Evolutionary conservation across 2,113 vertebrate genomes (phyloP).

Genomic region (Tichodroma muraria): DNA sequence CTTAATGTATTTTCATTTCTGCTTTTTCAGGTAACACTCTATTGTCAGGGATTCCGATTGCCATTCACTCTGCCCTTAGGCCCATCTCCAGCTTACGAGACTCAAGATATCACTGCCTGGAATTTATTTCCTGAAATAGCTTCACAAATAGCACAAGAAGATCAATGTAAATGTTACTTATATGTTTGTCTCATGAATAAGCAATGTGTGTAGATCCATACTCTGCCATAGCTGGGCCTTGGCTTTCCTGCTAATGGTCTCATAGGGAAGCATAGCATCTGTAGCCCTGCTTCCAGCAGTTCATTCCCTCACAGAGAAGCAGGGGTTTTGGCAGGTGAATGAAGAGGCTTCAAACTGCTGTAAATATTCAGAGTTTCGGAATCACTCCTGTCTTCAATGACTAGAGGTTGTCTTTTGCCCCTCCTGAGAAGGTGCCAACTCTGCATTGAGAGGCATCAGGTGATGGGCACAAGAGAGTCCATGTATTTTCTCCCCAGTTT

Average conservation of each 20-base stretch:
- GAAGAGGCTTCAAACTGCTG: background rate
- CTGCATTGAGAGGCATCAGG: background rate
- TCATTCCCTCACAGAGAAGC: background rate
- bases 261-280: background rate
- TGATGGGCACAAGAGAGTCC: background rate
- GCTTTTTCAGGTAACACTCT: conserved; percentile 60
- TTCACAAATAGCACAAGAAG: conserved; percentile 39
- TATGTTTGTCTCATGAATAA: conserved; percentile 10
- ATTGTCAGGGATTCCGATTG: conserved; percentile 42
- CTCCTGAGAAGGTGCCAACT: background rate
- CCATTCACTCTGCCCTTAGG: conserved; percentile 45
- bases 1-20: conserved; percentile 30
- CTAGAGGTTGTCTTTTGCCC: background rate
- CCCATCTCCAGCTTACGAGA: background rate
- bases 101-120: conserved; percentile 32
- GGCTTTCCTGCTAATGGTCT: background rate
- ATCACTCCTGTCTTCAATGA: background rate
- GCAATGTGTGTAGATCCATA: background rate
- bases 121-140: conserved; percentile 44
- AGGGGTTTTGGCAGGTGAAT: background rate
- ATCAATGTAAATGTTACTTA: conserved; percentile 61
- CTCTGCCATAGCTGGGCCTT: background rate
- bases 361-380: background rate
- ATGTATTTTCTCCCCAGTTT: background rate
- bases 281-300: background rate